Evolutionary conservation across 2,113 vertebrate species (phyloP), one percentile per base, ranked within the genome.

Genomic region (Eretmochelys imbricata): DNA sequence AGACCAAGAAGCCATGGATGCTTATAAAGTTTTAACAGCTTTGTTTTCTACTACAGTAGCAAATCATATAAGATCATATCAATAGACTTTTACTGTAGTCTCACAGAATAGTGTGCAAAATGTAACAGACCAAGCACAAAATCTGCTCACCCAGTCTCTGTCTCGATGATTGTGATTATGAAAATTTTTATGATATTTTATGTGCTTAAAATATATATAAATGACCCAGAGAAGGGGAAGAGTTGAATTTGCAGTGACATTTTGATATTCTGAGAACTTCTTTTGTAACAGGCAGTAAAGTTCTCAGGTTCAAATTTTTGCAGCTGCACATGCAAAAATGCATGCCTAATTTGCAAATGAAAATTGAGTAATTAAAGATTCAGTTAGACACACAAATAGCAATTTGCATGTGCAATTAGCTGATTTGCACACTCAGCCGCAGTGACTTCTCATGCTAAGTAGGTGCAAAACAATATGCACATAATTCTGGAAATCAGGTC

Each of bases 21-120:
- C 65, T 90, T 87, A 79, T 81, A 48, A 95, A 95, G 53, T 87
- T 89, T 89, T 88, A 90, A 88, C 46, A 82, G 87, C 19, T 90
- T 19, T 80, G 84, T 72, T 96, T 95, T 88, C 92, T n/a, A 83
- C 62, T 89, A n/a, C 75, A 51, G 84, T 65, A 90, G 86, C 29
- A 93, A 90, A 93, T 81, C 8, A 83, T 53, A 4, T 4, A 91
- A 86, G 29, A 95, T 88, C 2, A 49, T 31, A 91, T 16, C 35
- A 94, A 88, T 79, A 81, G 76, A 81, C 3, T 91, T 94, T 90
- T 88, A 88, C 35, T 93, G 38, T 10, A 90, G 35, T 83, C 57
- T 87, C 91, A 80, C 89, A 90, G 94, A 96, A 85, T 80, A 91
- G 51, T 92, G 53, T 87, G 24, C 17, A 78, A 25, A 55, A 83